Evolutionary conservation across 2,113 vertebrate species (phyloP).

Genomic region (Sciurus niger): DNA sequence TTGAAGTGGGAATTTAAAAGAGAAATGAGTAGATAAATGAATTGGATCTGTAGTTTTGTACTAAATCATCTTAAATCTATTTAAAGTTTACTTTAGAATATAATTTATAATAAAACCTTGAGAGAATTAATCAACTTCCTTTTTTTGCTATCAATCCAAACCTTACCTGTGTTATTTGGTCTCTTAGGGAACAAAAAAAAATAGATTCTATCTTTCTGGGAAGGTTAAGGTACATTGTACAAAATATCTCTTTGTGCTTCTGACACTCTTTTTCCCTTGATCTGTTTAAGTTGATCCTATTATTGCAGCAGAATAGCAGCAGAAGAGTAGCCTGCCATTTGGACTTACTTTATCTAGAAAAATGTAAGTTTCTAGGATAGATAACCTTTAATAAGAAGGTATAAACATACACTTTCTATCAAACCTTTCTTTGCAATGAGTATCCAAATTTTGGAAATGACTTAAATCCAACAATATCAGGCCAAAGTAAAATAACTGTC

Average conservation of each 20-base stretch:
- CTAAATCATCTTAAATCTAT: conserved; percentile 45
- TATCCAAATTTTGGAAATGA: conserved; percentile 75
- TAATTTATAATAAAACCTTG: conserved; percentile 54
- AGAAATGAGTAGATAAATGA: background rate
- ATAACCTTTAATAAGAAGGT: conserved; percentile 83
- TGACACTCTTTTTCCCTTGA: conserved; percentile 67
- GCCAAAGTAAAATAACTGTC: conserved; percentile 79
- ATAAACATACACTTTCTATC: conserved; percentile 76
- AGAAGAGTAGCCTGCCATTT: conserved; percentile 75
- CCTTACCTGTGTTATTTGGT: conserved; percentile 63
- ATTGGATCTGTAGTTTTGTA: background rate
- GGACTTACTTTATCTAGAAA: conserved; percentile 78
- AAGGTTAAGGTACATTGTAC: conserved; percentile 68
- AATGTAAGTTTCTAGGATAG: conserved; percentile 77
- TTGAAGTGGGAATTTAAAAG: background rate
- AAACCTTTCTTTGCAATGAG: conserved; percentile 73
- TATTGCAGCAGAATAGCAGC: conserved; percentile 67
- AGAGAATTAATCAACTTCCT: conserved; percentile 32
- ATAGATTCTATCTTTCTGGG: conserved; percentile 55
- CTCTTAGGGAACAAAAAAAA: conserved; percentile 32
- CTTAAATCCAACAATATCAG: conserved; percentile 77
- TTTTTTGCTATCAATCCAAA: conserved; percentile 53
- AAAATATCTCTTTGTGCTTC: conserved; percentile 78
- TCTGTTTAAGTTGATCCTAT: conserved; percentile 78
- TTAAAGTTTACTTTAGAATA: conserved; percentile 26